Evolutionary conservation across 2,888 invertebrate genomes (phyloP).

Genomic region (Idaea dimidiata): DNA sequence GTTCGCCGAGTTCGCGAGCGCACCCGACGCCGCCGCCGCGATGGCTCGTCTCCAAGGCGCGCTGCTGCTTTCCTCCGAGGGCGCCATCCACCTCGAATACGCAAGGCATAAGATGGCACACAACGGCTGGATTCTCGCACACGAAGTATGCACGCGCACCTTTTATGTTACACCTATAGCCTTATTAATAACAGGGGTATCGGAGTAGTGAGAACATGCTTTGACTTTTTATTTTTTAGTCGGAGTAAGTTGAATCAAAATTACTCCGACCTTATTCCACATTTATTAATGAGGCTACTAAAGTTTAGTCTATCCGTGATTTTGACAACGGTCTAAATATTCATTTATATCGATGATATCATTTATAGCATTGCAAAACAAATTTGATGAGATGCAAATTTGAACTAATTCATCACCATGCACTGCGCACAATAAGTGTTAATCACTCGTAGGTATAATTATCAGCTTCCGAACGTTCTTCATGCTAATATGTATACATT

Average conservation of each 20-base stretch:
- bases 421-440: constrained; percentile 59
- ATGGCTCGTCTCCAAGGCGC: constrained; percentile 97
- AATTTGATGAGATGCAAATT: no score
- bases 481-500: constrained; percentile 12
- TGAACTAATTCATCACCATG: constrained; percentile 43
- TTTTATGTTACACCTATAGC: constrained; percentile 15
- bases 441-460: constrained; percentile 11
- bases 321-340: no score
- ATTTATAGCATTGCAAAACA: no score
- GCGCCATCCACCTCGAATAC: constrained; percentile 99
- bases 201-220: no score
- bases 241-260: no score
- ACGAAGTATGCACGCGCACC: constrained; percentile 78
- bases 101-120: constrained; percentile 98
- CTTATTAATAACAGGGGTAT: no score
- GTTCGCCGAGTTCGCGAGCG: constrained; percentile 98
- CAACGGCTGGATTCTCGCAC: constrained; percentile 81
- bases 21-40: constrained; percentile 94
- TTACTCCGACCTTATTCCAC: background rate
- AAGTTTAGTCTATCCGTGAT: no score
- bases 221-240: no score
- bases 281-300: no score
- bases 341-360: no score
- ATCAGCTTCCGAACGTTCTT: background rate
- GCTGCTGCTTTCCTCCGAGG: constrained; percentile 96